phyloP scores from a whole-genome alignment of 1,140 invertebrate genomes.

The Neuroterus valhalla region DNA sequence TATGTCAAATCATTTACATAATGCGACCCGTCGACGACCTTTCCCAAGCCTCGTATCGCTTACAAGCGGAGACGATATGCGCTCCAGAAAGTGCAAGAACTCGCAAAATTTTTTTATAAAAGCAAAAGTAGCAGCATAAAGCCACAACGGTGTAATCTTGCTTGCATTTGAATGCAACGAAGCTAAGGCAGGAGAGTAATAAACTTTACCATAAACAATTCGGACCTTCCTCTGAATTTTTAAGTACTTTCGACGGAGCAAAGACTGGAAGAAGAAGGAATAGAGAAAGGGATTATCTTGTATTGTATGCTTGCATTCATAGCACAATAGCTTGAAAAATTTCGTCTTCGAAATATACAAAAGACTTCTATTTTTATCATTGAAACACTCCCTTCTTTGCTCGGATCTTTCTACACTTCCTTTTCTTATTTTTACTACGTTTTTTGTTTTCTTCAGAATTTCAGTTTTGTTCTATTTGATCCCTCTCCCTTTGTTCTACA shows the following conservation, averaged over 20 bases:
- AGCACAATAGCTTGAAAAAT: no score
- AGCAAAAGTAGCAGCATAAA: conserved; percentile 1
- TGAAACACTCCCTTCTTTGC: no score
- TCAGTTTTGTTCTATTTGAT: no score
- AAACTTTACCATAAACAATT: background rate
- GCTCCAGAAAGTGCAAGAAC: conserved; percentile 33
- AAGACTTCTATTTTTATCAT: no score
- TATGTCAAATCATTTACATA: conserved; percentile 47
- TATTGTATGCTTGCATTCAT: no score
- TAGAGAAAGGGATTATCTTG: no score
- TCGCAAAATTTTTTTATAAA: conserved; percentile 11
- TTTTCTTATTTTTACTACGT: no score
- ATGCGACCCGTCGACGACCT: background rate
- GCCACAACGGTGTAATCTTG: background rate
- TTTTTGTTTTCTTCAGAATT: no score
- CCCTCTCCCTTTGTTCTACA: no score
- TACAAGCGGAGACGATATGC: conserved; percentile 35
- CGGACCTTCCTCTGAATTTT: background rate
- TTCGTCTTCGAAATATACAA: no score
- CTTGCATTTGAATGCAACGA: conserved; percentile 8
- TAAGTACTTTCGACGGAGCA: background rate
- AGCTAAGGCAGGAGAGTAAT: background rate
- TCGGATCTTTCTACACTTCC: no score
- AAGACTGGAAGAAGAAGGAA: background rate
- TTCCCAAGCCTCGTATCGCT: background rate